phyloP scores from a whole-genome alignment of 53 echinoderm and acorn worm species.

The Arbacia lixula region DNA sequence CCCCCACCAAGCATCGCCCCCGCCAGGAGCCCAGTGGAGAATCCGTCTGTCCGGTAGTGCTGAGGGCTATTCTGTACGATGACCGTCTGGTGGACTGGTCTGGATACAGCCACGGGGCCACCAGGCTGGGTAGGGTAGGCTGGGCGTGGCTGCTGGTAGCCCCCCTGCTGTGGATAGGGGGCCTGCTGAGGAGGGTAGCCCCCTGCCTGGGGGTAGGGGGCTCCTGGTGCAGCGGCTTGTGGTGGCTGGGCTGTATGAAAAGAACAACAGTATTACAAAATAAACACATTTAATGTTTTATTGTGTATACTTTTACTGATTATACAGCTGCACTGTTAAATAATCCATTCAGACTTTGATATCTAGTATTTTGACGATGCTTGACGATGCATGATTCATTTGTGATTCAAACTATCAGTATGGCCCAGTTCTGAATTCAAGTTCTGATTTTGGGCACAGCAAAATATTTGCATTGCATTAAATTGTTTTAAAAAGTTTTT shows the following conservation, averaged over 20 bases:
- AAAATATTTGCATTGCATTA: too few species aligned
- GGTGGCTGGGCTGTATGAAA: conserved; percentile 42
- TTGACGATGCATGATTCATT: too few species aligned
- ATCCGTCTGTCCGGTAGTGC: background rate
- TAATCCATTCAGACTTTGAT: too few species aligned
- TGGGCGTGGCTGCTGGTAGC: conserved; percentile 5
- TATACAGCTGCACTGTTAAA: too few species aligned
- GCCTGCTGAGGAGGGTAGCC: conserved; percentile 29
- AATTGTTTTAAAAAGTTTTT: too few species aligned
- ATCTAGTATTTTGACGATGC: too few species aligned
- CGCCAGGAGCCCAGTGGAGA: conserved; percentile 30
- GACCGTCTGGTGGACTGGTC: conserved; percentile 40
- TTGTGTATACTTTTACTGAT: too few species aligned
- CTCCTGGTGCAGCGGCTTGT: conserved; percentile 6
- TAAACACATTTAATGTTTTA: too few species aligned
- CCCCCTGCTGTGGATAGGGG: background rate
- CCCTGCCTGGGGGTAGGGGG: conserved; percentile 35
- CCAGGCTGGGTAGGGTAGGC: conserved; percentile 14
- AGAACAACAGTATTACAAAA: too few species aligned
- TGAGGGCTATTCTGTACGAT: background rate
- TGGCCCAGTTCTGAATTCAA: too few species aligned
- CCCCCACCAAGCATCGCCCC: conserved; percentile 17
- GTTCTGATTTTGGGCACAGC: too few species aligned
- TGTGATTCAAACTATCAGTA: too few species aligned
- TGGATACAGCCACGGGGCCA: background rate